These are phyloP conservation scores for Poecile montanus DNA, from an alignment of 2,797 vertebrate genomes.

Conservation along the genomic window DNA sequence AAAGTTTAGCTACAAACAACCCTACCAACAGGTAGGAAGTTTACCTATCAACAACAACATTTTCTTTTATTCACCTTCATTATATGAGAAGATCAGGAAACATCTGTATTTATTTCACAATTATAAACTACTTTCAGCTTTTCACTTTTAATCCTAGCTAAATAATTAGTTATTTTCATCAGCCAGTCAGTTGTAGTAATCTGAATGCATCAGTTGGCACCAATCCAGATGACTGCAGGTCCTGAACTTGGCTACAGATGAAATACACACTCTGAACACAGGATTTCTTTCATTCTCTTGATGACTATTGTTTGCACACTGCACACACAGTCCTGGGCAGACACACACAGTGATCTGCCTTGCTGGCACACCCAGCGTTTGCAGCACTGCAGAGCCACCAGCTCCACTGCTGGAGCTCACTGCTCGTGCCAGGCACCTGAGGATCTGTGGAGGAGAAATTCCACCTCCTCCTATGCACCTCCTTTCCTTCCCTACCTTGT, in stretches of 20 bases:
- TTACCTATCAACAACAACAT: background rate
- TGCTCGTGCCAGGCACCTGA: background rate
- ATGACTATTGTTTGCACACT: background rate
- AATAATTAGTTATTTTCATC: conserved; percentile 30
- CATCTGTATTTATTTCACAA: conserved; percentile 1
- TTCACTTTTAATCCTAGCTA: conserved; percentile 8
- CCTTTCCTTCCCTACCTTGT: background rate
- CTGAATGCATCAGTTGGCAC: background rate
- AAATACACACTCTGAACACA: background rate
- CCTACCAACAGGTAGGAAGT: background rate
- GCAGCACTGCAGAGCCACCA: background rate
- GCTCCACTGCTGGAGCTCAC: background rate
- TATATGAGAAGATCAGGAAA: background rate
- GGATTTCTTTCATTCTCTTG: background rate
- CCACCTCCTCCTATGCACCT: accelerated
- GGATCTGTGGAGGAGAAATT: background rate
- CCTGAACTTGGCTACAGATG: background rate
- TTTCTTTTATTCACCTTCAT: background rate
- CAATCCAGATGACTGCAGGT: background rate
- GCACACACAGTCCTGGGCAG: background rate
- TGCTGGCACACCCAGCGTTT: accelerated
- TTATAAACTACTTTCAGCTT: conserved; percentile 38
- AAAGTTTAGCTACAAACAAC: background rate
- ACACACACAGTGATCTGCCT: background rate
- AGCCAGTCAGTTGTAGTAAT: background rate